A percentile compares a stretch with the other conserved stretches of the same genome.
Evolutionary conservation across 1,140 invertebrate genomes (phyloP).

Genomic region (Danaus melanippus): DNA sequence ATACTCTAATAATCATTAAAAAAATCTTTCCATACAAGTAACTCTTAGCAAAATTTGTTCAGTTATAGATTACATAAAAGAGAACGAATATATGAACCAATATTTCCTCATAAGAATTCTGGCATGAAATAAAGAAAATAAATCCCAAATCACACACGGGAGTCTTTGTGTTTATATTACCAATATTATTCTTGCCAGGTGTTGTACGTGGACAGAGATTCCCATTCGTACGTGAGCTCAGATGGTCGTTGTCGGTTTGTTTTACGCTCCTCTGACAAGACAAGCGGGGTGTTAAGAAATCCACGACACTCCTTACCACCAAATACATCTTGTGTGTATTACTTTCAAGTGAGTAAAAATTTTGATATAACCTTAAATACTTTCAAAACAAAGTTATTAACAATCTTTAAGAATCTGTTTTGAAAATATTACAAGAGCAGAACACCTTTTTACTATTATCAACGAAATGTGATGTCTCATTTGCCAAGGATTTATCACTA

Average conservation of each 20-base stretch:
- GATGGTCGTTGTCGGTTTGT: slow-evolving; percentile 83
- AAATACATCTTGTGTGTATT: slow-evolving; percentile 86
- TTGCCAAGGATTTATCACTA: background rate
- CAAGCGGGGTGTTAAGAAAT: slow-evolving; percentile 80
- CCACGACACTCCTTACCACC: slow-evolving; percentile 83
- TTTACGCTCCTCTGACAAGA: slow-evolving; percentile 81
- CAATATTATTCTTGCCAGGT: slow-evolving; percentile 72
- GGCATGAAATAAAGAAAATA: slow-evolving; percentile 2
- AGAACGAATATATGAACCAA: no score
- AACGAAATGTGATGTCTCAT: background rate
- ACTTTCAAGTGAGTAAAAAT: slow-evolving; percentile 74
- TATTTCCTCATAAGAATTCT: no score
- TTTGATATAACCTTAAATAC: no score
- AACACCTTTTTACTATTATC: slow-evolving; percentile 1
- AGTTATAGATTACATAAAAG: no score
- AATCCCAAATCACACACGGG: slow-evolving; percentile 11
- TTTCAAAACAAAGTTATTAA: no score
- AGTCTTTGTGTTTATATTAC: slow-evolving; percentile 17
- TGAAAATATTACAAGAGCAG: no score
- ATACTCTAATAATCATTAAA: background rate
- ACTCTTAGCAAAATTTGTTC: background rate
- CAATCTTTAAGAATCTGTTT: no score
- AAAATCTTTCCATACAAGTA: slow-evolving; percentile 1
- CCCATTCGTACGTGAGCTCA: slow-evolving; percentile 80
- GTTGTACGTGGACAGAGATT: slow-evolving; percentile 81